Evolutionary conservation across 2,888 invertebrate genomes (phyloP).

Genomic region (Schizotus pectinicornis): DNA sequence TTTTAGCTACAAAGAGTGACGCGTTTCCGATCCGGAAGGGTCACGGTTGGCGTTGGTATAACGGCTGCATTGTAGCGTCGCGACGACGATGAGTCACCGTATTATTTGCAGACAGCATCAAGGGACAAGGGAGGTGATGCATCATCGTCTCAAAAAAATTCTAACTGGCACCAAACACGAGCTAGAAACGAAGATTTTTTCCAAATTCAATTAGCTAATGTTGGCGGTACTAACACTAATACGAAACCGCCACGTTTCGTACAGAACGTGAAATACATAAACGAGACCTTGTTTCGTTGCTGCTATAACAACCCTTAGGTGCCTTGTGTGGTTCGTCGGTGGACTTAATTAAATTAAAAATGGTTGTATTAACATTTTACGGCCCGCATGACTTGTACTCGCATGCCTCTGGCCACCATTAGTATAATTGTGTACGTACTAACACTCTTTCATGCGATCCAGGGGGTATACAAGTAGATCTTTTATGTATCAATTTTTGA

Average conservation of each 20-base stretch:
- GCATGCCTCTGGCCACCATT: background rate
- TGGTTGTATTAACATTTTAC: background rate
- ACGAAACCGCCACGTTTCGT: background rate
- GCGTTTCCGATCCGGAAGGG: no score
- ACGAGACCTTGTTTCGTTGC: background rate
- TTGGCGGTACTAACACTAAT: background rate
- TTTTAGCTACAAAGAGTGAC: no score
- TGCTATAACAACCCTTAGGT: background rate
- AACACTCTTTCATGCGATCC: background rate
- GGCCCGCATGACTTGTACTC: background rate
- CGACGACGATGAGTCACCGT: no score
- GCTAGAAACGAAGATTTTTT: no score
- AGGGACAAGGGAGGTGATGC: no score
- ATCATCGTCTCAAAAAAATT: no score
- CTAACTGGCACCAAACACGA: no score
- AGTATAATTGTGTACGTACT: background rate
- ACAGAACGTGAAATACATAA: background rate
- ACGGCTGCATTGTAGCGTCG: no score
- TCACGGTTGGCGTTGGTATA: no score
- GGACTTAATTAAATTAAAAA: background rate
- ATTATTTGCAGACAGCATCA: no score
- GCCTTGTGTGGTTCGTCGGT: background rate
- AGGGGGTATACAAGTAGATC: background rate
- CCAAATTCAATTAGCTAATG: no score
- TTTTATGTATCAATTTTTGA: background rate